Conservation (phyloP, 2,888 invertebrate species). For the Petrolisthes manimaculis region DNA sequence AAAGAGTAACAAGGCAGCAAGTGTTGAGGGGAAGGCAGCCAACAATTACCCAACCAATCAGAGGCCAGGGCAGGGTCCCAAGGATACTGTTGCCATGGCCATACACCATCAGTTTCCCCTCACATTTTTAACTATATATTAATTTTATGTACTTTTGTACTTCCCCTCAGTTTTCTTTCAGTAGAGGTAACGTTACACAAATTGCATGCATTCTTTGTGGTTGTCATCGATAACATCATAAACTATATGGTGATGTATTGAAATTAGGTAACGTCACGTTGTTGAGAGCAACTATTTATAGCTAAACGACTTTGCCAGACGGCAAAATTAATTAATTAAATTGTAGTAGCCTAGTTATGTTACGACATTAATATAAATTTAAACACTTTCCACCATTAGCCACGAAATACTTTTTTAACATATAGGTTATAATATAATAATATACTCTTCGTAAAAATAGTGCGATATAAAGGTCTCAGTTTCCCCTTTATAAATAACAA, state of each 20-base stretch:
- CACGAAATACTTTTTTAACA: no score
- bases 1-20: background rate
- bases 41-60: constrained; percentile 16
- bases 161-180: background rate
- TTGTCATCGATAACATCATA: background rate
- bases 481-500: no score
- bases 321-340: background rate
- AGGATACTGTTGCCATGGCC: background rate
- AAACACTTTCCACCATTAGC: no score
- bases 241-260: background rate
- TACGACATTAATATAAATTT: no score
- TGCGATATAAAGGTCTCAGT: no score
- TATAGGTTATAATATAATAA: no score
- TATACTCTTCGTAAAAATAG: no score
- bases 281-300: background rate
- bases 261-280: background rate
- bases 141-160: background rate
- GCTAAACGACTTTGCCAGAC: background rate
- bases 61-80: background rate
- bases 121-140: background rate
- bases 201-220: background rate
- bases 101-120: background rate
- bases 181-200: background rate
- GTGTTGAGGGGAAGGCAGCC: background rate
- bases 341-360: background rate